Base-by-base conservation (phyloP, 2,113 vertebrate species). In the Tor tambroides region DNA sequence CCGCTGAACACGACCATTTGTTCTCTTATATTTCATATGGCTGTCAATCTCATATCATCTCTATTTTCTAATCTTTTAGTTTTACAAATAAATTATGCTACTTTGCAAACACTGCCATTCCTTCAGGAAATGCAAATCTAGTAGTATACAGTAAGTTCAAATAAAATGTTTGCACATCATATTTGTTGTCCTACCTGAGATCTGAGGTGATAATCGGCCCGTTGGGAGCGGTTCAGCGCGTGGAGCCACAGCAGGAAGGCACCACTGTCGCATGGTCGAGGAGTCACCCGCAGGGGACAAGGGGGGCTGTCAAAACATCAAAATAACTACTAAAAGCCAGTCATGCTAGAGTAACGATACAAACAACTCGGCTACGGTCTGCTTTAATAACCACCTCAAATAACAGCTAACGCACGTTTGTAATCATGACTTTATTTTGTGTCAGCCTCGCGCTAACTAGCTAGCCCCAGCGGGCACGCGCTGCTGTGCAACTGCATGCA, bases 261-360 rank as follows among this genome's bases (percentile, higher is more conserved):
- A 94, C 95, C 94, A 95, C 94, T 96, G 95, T 91, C 95, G 94
- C 95, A 96, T 96, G 95, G 93, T 93, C 94, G 89, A 72, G 88
- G 89, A 91, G 89, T 88, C 92, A 91, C 89, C 80, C 78, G 89
- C 93, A 80, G 89, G 88, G 90, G 78, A 92, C 89, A 86, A 89
- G 89, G 74, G 82, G 85, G 83, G 92, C 84, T 80, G 85, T 67
- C 59, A 79, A 86, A 88, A 85, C 74, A 87, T 82, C 46, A 67
- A 32, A 81, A 54, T 71, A 30, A 79, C 76, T 28, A n/a, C 35
- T 43, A 80, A 67, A 41, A 83, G 61, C 23, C 63, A 28, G 38
- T 83, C 63, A 35, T 15, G 80, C 63, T 71, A 10, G 46, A 83
- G 28, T 49, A 83, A 49, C 63, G 8, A 49, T n/a, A 56, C 76